A percentile compares a stretch with the other conserved stretches of the same genome.
Conservation (phyloP, 2,113 vertebrate genomes). For the Onychorhynchus coronatus region DNA sequence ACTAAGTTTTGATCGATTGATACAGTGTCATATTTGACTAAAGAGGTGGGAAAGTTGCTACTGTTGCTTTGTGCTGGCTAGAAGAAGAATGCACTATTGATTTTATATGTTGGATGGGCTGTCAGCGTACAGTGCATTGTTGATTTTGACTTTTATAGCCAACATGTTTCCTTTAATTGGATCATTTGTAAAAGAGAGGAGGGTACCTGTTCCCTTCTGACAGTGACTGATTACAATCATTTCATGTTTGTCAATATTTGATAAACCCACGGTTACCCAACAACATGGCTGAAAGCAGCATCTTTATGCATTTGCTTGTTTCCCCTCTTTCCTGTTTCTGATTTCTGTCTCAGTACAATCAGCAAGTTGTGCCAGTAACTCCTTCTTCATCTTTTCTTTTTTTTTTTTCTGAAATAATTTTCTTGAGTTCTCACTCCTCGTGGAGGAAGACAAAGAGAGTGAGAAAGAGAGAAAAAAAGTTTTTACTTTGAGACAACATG, state of each 20-base stretch:
- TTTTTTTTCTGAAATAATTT: background rate
- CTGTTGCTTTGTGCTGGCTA: conserved; percentile 76
- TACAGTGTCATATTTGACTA: conserved; percentile 85
- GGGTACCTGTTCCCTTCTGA: conserved; percentile 79
- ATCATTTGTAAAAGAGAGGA: conserved; percentile 87
- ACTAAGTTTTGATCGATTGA: conserved; percentile 85
- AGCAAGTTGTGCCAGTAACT: background rate
- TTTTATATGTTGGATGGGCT: conserved; percentile 87
- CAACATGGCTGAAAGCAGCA: conserved; percentile 74
- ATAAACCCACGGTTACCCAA: conserved; percentile 82
- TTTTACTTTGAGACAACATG: background rate
- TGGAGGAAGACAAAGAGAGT: background rate
- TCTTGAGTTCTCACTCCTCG: background rate
- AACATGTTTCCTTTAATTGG: conserved; percentile 88
- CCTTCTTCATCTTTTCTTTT: background rate
- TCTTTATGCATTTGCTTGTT: conserved; percentile 65
- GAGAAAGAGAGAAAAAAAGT: background rate
- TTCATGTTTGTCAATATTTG: conserved; percentile 87
- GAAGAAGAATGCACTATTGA: conserved; percentile 83
- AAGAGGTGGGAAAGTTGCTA: conserved; percentile 83
- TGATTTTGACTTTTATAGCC: conserved; percentile 88
- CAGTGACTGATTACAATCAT: conserved; percentile 86
- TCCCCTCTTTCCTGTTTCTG: conserved; percentile 40
- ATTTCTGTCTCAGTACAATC: conserved; percentile 8
- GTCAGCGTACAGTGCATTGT: conserved; percentile 82